Percentiles rank a stretch among this genome's conserved stretches.
Evolutionary conservation across 92 coral and sea anemone genomes (phyloP).

Genomic region (Epizoanthus illoricatus): DNA sequence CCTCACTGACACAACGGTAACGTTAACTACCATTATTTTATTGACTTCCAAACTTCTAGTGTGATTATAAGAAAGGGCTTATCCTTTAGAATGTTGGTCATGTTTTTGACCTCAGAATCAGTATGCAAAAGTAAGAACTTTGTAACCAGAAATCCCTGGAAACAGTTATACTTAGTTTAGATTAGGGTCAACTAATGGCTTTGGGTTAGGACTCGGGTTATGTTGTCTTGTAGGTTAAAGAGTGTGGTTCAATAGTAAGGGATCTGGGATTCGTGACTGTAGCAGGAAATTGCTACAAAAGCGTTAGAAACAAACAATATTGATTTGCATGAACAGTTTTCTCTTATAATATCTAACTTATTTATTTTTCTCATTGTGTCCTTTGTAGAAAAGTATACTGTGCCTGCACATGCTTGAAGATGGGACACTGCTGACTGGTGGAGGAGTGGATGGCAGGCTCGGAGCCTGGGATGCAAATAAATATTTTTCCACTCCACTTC

Average conservation of each 20-base stretch:
- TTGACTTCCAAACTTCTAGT: no score
- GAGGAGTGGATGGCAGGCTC: slow-evolving; percentile 83
- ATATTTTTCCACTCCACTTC: slow-evolving; percentile 76
- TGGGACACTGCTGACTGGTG: slow-evolving; percentile 78
- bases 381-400: slow-evolving; percentile 67
- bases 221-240: no score
- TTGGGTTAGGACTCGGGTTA: no score
- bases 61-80: background rate
- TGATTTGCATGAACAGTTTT: no score
- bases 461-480: slow-evolving; percentile 85
- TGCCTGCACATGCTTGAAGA: slow-evolving; percentile 67
- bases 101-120: no score
- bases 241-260: background rate
- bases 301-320: no score
- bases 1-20: background rate
- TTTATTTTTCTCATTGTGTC: background rate
- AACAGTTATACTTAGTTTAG: no score
- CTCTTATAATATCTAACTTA: background rate
- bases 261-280: background rate
- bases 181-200: no score
- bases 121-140: no score
- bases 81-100: background rate
- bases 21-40: background rate
- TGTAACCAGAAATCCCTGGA: no score
- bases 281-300: no score